Evolutionary conservation across 1,140 invertebrate genomes (phyloP).

Genomic region (Ephestia elutella): DNA sequence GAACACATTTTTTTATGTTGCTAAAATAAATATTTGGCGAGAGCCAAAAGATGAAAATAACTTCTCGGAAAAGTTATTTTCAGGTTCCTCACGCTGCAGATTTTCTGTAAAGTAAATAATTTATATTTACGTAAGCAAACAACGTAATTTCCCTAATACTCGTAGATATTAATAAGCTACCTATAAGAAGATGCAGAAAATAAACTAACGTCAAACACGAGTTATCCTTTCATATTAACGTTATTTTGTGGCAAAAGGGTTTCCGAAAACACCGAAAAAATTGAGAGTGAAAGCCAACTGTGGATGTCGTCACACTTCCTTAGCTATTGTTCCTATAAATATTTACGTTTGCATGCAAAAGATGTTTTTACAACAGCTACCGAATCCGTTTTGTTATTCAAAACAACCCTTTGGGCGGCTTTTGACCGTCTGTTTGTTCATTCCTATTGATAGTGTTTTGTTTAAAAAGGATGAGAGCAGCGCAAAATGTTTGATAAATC

Average conservation of each 20-base stretch:
- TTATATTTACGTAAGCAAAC: too few species aligned
- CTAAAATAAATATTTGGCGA: too few species aligned
- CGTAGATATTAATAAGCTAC: too few species aligned
- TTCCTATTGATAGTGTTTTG: slow-evolving; percentile 29
- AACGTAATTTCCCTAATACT: too few species aligned
- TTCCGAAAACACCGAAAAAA: slow-evolving; percentile 56
- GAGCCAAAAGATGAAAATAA: too few species aligned
- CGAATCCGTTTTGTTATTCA: slow-evolving; percentile 62
- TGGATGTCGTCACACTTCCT: slow-evolving; percentile 61
- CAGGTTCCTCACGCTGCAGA: too few species aligned
- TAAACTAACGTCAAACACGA: too few species aligned
- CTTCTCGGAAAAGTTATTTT: too few species aligned
- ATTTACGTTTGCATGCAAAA: slow-evolving; percentile 71
- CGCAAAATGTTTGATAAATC: slow-evolving; percentile 33
- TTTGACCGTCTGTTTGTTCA: slow-evolving; percentile 46
- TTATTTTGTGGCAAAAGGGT: slow-evolving; percentile 51
- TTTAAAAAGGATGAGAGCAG: slow-evolving; percentile 33
- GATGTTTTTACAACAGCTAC: slow-evolving; percentile 64
- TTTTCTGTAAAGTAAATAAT: too few species aligned
- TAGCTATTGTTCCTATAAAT: slow-evolving; percentile 58
- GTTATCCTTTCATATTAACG: background rate
- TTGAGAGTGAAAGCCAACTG: slow-evolving; percentile 68
- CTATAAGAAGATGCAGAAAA: too few species aligned
- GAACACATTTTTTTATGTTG: too few species aligned
- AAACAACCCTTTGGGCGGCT: slow-evolving; percentile 57